Evolutionary conservation across 2,797 vertebrate species (phyloP), one percentile per base, ranked within the genome.

Genomic region (Gouania willdenowi): DNA sequence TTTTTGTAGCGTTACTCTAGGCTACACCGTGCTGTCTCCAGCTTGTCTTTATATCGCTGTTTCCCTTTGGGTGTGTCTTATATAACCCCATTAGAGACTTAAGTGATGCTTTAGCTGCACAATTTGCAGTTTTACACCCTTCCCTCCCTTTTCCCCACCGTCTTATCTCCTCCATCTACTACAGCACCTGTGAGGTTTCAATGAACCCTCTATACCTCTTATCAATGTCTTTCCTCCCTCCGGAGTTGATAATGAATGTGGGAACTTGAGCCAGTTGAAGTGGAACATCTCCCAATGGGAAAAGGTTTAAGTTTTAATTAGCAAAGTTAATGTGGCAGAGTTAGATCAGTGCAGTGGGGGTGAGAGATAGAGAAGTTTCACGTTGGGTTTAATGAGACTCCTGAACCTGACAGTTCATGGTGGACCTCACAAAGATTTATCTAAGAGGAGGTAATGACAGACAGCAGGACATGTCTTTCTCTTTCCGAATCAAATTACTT

Each of bases 231-330:
- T 27, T 8, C 11, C 49, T 75, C 69, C 67, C 70, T 55, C 12
- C 1, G 31, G 75, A 64, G 13, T 31, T 38, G 3, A 11, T 74
- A 82, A 77, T 78, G 59, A 82, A 67, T 72, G 71, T 82, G 71
- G 56, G 75, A 82, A 77, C 52, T 42, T 48, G 36, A 69, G 46
- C 55, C 35, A 41, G 66, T 58, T 56, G 50, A 82, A 78, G 49
- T 79, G 48, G 53, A 74, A 41, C 71, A 19, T 55, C 45, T 68
- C 48, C 70, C 71, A 39, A 38, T 33, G 47, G 67, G 41, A 13
- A 44, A n/a, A 25, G 40, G 22, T 44, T 67, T 58, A 55, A 33
- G 33, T 74, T 78, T 79, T 75, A 84, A 84, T 83, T 82, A 75
- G 66, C 64, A 29, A 61, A 65, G 39, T 82, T 79, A 77, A 77